These are phyloP conservation scores for Camelus dromedarius DNA, from an alignment of 2,113 vertebrate species.

Conservation along the genomic window DNA sequence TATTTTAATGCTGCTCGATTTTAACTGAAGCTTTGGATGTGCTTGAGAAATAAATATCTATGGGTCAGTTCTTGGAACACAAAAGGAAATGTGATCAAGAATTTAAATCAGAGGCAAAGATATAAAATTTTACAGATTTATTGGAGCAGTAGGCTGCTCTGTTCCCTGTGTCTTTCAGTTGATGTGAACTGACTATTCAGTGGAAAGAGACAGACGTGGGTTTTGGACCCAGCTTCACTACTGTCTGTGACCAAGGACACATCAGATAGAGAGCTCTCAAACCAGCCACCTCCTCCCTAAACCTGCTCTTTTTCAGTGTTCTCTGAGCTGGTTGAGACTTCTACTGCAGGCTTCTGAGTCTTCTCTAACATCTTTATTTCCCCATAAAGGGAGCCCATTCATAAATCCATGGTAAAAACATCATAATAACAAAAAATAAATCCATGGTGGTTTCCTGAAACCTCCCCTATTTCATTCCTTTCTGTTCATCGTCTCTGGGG, in stretches of 20 bases:
- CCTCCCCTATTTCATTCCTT: too few species aligned
- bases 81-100: background rate
- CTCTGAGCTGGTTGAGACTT: background rate
- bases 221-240: background rate
- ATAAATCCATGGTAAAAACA: too few species aligned
- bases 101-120: background rate
- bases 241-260: background rate
- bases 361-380: background rate
- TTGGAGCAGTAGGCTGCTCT: background rate
- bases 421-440: too few species aligned
- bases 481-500: background rate
- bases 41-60: background rate
- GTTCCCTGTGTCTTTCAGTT: background rate
- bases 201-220: background rate
- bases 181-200: background rate
- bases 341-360: rapidly evolving
- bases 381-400: too few species aligned
- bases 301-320: too few species aligned
- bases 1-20: background rate
- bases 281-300: too few species aligned
- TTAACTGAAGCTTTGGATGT: background rate
- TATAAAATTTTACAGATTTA: background rate
- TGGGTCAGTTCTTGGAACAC: slow-evolving; percentile 2
- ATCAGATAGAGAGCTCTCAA: background rate
- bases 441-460: background rate